Percentiles rank a stretch among this genome's conserved stretches.
These are phyloP conservation scores for Drosophila lacicola DNA, from an alignment of 2,888 invertebrate genomes.

Conservation along the genomic window DNA sequence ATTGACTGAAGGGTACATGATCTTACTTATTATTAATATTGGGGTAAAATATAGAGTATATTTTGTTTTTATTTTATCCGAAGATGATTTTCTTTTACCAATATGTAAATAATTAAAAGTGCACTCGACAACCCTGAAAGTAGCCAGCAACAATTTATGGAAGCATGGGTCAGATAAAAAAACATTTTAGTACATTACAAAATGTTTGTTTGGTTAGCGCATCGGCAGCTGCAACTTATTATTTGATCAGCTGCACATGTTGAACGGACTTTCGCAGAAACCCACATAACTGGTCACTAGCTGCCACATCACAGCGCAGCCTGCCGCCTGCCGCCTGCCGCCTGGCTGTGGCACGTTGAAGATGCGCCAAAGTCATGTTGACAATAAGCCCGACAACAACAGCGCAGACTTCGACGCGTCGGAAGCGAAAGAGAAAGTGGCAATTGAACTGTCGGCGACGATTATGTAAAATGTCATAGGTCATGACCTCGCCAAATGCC, in stretches of 20 bases:
- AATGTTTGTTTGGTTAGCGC: constrained; percentile 37
- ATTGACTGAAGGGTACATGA: too few species aligned
- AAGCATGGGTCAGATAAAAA: constrained; percentile 31
- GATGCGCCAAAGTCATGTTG: constrained; percentile 51
- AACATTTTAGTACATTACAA: constrained; percentile 39
- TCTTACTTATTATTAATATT: too few species aligned
- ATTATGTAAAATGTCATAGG: constrained; percentile 69
- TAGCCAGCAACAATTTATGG: constrained; percentile 31
- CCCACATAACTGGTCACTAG: constrained; percentile 52
- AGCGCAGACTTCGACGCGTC: constrained; percentile 9
- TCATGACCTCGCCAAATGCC: constrained; percentile 46
- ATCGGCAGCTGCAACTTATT: constrained; percentile 36
- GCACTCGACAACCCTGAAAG: constrained; percentile 9
- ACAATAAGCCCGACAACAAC: constrained; percentile 28
- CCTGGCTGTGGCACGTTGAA: constrained; percentile 36
- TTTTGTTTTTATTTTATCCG: too few species aligned
- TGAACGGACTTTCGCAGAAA: constrained; percentile 49
- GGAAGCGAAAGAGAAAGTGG: constrained; percentile 65
- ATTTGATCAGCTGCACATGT: constrained; percentile 29
- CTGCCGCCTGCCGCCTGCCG: constrained; percentile 1
- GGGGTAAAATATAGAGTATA: too few species aligned
- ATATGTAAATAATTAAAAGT: neutral
- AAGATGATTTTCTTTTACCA: neutral
- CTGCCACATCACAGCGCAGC: constrained; percentile 12
- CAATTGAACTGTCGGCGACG: constrained; percentile 29